A percentile compares a stretch with the other conserved stretches of the same genome.
phyloP scores from a whole-genome alignment of 2,113 vertebrate genomes.

The Willisornis vidua region DNA sequence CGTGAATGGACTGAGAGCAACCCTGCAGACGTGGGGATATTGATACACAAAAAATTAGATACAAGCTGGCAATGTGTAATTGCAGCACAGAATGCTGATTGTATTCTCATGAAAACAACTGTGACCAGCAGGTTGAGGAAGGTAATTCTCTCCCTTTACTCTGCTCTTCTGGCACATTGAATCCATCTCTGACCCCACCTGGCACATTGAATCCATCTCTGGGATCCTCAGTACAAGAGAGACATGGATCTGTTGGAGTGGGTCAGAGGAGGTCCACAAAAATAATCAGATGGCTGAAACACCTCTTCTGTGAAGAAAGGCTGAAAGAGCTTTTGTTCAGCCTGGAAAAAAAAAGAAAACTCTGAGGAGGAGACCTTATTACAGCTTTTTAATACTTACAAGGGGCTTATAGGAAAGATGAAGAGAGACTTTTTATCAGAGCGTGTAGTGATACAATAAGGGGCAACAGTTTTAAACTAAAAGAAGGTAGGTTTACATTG shows the following conservation, averaged over 20 bases:
- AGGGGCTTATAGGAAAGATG: not conserved
- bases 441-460: not conserved
- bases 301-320: not conserved
- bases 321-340: not conserved
- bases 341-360: not conserved
- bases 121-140: not conserved
- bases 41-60: not conserved
- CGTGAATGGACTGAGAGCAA: not conserved
- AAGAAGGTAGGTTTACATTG: not conserved
- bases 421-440: not conserved
- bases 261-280: not conserved
- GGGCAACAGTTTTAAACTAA: not conserved
- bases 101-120: not conserved
- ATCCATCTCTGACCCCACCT: not conserved
- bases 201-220: not conserved
- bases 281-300: not conserved
- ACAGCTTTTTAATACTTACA: not conserved
- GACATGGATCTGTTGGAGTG: not conserved
- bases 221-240: not conserved
- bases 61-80: not conserved
- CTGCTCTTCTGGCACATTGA: not conserved
- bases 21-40: not conserved
- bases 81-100: not conserved
- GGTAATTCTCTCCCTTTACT: not conserved
- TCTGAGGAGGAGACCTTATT: not conserved